Evolutionary conservation across 2,888 invertebrate species (phyloP).

Genomic region (Platerodrilus igneus): DNA sequence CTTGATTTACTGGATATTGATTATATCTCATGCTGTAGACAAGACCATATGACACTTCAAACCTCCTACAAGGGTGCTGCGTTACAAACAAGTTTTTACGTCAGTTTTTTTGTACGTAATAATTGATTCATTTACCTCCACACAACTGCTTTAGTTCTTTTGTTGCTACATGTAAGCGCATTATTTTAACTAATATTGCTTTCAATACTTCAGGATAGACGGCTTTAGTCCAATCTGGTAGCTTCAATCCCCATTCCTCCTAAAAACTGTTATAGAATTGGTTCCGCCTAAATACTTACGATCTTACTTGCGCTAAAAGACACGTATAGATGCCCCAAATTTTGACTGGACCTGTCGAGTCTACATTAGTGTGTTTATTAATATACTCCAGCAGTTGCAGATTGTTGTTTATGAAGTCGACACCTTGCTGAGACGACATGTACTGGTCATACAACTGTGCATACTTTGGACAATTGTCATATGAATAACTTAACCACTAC

Average conservation of each 20-base stretch:
- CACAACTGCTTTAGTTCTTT: constrained; percentile 37
- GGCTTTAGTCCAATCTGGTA: constrained; percentile 45
- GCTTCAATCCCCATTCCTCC: constrained; percentile 38
- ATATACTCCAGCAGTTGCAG: constrained; percentile 1
- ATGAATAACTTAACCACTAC: too few relatives aligned
- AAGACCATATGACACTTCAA: too few relatives aligned
- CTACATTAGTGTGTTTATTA: constrained; percentile 1
- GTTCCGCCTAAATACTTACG: not conserved
- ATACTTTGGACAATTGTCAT: constrained; percentile 7
- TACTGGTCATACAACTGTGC: not conserved
- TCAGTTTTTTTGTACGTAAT: too few relatives aligned
- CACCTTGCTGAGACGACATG: not conserved
- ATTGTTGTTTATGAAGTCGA: not conserved
- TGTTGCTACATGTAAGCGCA: constrained; percentile 40
- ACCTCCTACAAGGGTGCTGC: too few relatives aligned
- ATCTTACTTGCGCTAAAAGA: constrained; percentile 8
- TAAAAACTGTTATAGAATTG: constrained; percentile 22
- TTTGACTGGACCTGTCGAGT: not conserved
- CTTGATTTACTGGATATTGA: too few relatives aligned
- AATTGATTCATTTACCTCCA: too few relatives aligned
- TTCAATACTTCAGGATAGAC: constrained; percentile 41
- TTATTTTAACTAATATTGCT: constrained; percentile 39
- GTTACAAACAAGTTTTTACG: too few relatives aligned
- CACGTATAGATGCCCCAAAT: too few relatives aligned
- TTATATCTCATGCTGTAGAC: too few relatives aligned